Evolutionary conservation across 2,797 vertebrate species (phyloP), one percentile per base, ranked within the genome.

Genomic region (Anas georgica): DNA sequence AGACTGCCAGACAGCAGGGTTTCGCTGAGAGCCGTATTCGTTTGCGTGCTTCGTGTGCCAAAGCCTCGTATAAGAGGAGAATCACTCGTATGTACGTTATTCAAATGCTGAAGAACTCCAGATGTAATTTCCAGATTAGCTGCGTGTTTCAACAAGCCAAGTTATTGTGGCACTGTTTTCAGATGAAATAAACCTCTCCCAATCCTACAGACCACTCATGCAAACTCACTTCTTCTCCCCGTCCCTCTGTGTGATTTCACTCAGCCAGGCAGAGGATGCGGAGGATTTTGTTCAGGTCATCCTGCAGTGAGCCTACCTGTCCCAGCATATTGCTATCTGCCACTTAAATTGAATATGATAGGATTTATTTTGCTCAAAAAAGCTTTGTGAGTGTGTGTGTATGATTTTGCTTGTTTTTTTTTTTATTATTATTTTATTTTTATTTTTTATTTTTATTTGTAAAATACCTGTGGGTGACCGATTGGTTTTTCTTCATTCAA

Each of bases 131-230:
- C 64, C 79, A 58, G 35, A 33, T 75, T 78, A 80, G 10, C 26
- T 80, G 33, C 5, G 1, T 22, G 58, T 86, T 90, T 81, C 41
- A 29, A 26, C 3, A 4, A 29, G 52, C 52, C 0, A 2, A 54
- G 39, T 0, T 1, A 15, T 43, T 0, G 0, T 39, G 67, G 20
- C 76, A 7, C 33, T 52, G 1, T 68, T 83, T 92, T 80, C 35
- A 31, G 64, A 28, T 80, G 56, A 70, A 87, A 25, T 14, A 83
- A 59, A 83, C 70, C 58, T 82, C 20, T 68, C 39, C 72, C 26
- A 41, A 7, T 68, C 14, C 33, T 67, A 22, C 22, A 50, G 28
- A 60, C 21, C 1, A 1, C 66, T 69, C 17, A 8, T 33, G 15
- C 62, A 89, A 74, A 17, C 6, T 74, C 16, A 2, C 25, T 22